Conservation (phyloP, 2,888 invertebrate genomes). For the Pristionchus mayeri region DNA sequence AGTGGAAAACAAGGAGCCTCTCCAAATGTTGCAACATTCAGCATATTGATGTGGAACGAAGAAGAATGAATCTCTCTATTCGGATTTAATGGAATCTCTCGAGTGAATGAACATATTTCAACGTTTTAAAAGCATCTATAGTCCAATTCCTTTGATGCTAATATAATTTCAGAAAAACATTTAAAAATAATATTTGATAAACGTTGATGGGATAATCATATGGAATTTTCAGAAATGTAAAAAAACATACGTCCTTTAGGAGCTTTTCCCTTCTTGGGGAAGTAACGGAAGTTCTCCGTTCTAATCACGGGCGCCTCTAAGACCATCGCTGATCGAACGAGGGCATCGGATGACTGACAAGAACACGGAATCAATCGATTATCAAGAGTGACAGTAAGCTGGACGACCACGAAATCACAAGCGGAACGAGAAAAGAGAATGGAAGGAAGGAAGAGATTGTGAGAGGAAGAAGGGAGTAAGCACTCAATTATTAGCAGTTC, state of each 20-base stretch:
- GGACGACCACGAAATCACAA: constrained; percentile 6
- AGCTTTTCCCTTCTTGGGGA: constrained; percentile 66
- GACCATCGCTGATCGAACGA: constrained; percentile 61
- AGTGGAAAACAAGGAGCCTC: constrained; percentile 3
- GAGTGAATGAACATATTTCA: no score
- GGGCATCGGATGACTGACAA: constrained; percentile 45
- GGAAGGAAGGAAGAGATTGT: background rate
- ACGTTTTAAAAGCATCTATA: no score
- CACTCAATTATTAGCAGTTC: constrained; percentile 25
- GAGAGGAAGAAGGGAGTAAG: background rate
- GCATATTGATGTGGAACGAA: no score
- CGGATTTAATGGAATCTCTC: no score
- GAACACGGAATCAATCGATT: background rate
- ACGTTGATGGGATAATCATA: no score
- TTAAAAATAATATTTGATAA: no score
- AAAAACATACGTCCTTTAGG: constrained; percentile 62
- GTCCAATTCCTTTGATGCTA: no score
- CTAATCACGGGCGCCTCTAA: constrained; percentile 69
- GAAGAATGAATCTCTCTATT: no score
- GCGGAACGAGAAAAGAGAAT: constrained; percentile 31
- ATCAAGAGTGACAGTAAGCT: background rate
- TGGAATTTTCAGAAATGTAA: background rate
- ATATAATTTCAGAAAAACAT: no score
- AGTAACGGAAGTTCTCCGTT: constrained; percentile 71
- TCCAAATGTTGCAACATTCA: background rate